Conservation (phyloP, 2,113 vertebrate genomes). For the Strix aluco region DNA sequence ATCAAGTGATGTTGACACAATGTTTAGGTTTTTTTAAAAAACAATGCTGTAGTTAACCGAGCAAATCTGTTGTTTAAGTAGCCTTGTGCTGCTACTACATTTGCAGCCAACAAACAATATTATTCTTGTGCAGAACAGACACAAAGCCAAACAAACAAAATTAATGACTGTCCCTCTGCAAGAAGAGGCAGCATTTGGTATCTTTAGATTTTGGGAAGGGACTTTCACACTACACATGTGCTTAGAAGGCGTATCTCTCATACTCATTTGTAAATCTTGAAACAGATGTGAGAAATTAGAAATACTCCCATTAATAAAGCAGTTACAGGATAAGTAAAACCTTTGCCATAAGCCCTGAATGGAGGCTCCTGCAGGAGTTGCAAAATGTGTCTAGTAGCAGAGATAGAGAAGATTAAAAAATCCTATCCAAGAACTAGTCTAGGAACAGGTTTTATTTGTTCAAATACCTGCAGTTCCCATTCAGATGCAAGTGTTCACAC, state of each 20-base stretch:
- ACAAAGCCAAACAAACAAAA: not conserved
- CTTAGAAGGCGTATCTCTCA: not conserved
- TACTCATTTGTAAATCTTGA: not conserved
- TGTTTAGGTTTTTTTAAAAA: not conserved
- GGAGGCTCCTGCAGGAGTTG: not conserved
- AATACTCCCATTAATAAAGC: not conserved
- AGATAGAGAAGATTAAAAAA: slow-evolving; percentile 22
- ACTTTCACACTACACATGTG: fast-evolving
- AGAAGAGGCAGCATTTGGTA: not conserved
- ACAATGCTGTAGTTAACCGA: not conserved
- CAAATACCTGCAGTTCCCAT: slow-evolving; percentile 22
- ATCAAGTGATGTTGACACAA: not conserved
- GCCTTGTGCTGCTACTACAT: not conserved
- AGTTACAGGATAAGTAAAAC: not conserved
- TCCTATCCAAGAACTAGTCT: not conserved
- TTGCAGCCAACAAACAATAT: not conserved
- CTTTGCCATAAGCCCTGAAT: not conserved
- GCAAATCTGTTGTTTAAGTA: not conserved
- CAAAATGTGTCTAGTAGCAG: not conserved
- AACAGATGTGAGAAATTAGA: not conserved
- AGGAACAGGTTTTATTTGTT: slow-evolving; percentile 49
- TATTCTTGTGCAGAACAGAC: not conserved
- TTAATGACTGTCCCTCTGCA: not conserved
- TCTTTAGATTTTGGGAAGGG: not conserved
- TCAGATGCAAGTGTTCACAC: not conserved